Evolutionary conservation across 2,888 invertebrate genomes (phyloP).

Genomic region (Caenorhabditis zanzibari): DNA sequence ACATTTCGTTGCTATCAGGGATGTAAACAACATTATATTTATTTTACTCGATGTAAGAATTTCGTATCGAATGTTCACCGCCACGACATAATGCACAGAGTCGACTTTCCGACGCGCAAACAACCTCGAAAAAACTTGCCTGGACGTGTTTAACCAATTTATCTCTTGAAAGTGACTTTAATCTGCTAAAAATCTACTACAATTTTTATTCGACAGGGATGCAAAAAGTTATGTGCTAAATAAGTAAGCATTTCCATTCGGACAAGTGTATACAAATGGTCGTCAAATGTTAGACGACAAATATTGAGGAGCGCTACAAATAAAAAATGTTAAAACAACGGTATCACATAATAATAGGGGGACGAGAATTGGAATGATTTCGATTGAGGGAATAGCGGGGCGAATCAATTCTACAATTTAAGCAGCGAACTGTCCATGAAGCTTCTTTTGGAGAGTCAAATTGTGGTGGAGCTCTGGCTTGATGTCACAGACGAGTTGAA

Average conservation of each 20-base stretch:
- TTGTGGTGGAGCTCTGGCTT: conserved; percentile 83
- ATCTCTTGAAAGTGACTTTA: too few relatives aligned
- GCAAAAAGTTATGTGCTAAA: neutral
- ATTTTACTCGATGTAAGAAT: too few relatives aligned
- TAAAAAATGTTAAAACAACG: conserved; percentile 6
- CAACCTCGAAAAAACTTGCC: neutral
- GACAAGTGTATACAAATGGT: conserved; percentile 29
- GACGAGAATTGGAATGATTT: conserved; percentile 28
- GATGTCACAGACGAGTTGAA: conserved; percentile 83
- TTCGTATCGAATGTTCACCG: conserved; percentile 28
- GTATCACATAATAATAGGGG: conserved; percentile 20
- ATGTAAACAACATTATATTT: too few relatives aligned
- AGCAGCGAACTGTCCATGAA: conserved; percentile 78
- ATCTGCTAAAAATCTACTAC: conserved; percentile 14
- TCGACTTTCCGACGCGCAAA: conserved; percentile 34
- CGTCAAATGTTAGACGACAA: conserved; percentile 10
- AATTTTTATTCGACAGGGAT: conserved; percentile 32
- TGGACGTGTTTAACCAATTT: neutral
- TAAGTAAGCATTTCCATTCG: conserved; percentile 29
- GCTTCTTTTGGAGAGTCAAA: conserved; percentile 82
- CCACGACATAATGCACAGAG: conserved; percentile 6
- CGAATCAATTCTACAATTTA: conserved; percentile 17
- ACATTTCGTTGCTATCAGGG: too few relatives aligned
- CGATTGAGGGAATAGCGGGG: neutral
- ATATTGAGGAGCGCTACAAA: conserved; percentile 36